phyloP scores from a whole-genome alignment of 2,113 vertebrate species.

The Grammomys dolichurus region DNA sequence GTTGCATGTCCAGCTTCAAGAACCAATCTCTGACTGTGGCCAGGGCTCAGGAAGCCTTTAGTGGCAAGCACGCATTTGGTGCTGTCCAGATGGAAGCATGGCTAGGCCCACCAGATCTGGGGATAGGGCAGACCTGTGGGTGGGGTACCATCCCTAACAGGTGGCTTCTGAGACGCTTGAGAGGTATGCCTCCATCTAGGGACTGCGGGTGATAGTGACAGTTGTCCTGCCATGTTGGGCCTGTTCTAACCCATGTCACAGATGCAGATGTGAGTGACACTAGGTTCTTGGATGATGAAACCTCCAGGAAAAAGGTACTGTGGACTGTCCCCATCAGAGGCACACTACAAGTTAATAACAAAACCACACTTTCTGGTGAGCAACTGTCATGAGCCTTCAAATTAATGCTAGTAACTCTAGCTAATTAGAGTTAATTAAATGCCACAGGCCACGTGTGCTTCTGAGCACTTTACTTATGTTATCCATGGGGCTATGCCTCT shows the following conservation, averaged over 20 bases:
- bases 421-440: not conserved
- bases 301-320: not conserved
- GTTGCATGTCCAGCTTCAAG: not conserved
- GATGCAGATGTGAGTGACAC: not conserved
- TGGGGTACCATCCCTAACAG: not conserved
- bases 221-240: no score
- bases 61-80: not conserved
- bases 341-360: not conserved
- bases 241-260: not conserved
- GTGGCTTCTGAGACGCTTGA: not conserved
- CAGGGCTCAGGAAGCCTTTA: not conserved
- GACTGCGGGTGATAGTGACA: not conserved
- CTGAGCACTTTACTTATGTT: not conserved
- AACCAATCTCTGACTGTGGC: not conserved
- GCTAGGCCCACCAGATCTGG: not conserved
- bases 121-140: not conserved
- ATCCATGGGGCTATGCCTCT: not conserved
- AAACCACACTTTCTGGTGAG: not conserved
- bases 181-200: not conserved
- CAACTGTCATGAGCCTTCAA: not conserved
- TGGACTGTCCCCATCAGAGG: not conserved
- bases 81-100: rapidly evolving
- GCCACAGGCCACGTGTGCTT: not conserved
- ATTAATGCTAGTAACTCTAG: not conserved
- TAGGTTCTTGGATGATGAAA: not conserved